Percentiles rank a stretch among this genome's conserved stretches.
These are phyloP conservation scores for Threskiornis aethiopicus DNA, from an alignment of 2,797 vertebrate genomes.

Conservation along the genomic window DNA sequence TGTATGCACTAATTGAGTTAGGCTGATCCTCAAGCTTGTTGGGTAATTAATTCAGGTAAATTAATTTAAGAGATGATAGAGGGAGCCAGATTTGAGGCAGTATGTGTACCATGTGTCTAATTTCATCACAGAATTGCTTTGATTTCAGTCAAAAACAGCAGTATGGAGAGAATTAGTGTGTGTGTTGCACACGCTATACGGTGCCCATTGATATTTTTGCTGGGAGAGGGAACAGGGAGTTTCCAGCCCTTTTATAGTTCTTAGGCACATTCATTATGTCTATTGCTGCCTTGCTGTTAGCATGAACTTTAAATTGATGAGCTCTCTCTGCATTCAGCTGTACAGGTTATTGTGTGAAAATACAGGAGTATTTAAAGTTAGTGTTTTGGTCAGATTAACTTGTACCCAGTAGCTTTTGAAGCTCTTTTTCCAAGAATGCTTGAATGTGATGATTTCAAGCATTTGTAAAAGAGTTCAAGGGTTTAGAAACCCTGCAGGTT, in stretches of 20 bases:
- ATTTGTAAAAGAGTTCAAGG: not conserved
- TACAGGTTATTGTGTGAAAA: not conserved
- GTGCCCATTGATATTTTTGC: not conserved
- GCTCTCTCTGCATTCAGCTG: not conserved
- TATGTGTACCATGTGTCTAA: not conserved
- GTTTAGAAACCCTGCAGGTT: not conserved
- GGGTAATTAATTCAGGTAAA: not conserved
- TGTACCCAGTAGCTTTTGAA: not conserved
- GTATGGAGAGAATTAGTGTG: not conserved
- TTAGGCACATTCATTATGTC: not conserved
- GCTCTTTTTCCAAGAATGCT: not conserved
- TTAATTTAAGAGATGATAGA: not conserved
- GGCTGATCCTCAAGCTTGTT: not conserved
- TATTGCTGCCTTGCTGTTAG: not conserved
- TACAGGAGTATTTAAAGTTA: not conserved
- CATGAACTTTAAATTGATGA: not conserved
- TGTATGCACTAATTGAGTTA: not conserved
- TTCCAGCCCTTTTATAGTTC: not conserved
- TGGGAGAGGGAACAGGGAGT: not conserved
- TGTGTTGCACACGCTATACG: rapidly evolving
- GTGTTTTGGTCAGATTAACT: not conserved
- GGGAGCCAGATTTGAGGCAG: not conserved
- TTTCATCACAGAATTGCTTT: not conserved
- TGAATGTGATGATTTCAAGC: not conserved
- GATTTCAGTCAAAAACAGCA: not conserved